These are phyloP conservation scores for Xylocampa areola DNA, from an alignment of 2,888 invertebrate genomes.

Conservation along the genomic window DNA sequence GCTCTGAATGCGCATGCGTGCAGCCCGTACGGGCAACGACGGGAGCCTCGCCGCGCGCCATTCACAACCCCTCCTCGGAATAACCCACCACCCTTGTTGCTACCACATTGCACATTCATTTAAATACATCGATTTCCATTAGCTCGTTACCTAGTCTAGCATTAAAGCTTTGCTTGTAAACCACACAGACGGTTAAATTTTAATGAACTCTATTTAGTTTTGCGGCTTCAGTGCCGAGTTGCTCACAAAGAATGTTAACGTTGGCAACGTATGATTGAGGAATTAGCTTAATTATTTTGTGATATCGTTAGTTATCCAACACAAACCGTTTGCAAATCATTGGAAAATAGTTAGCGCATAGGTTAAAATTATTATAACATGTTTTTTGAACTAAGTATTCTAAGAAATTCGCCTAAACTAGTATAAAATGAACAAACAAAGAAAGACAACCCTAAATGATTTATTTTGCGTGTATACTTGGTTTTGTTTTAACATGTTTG, in stretches of 20 bases:
- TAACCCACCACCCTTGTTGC: constrained; percentile 57
- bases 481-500: constrained; percentile 48
- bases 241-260: too few relatives aligned
- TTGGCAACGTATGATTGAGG: not conserved
- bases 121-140: constrained; percentile 65
- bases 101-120: constrained; percentile 70
- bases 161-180: constrained; percentile 29
- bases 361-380: too few relatives aligned
- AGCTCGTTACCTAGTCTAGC: constrained; percentile 51
- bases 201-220: not conserved
- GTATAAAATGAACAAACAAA: too few relatives aligned
- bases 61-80: constrained; percentile 68
- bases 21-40: constrained; percentile 30
- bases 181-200: not conserved
- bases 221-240: too few relatives aligned
- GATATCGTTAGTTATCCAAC: too few relatives aligned
- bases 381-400: constrained; percentile 7
- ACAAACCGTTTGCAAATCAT: too few relatives aligned
- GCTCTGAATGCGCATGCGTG: constrained; percentile 65
- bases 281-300: too few relatives aligned
- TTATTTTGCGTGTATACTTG: constrained; percentile 41
- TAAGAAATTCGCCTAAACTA: constrained; percentile 19
- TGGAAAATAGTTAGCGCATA: too few relatives aligned
- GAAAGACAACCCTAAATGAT: constrained; percentile 42
- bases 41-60: constrained; percentile 58